Percentiles rank a stretch among this genome's conserved stretches.
Conservation (phyloP, 2,113 vertebrate genomes). For the Hippopotamus amphibius region DNA sequence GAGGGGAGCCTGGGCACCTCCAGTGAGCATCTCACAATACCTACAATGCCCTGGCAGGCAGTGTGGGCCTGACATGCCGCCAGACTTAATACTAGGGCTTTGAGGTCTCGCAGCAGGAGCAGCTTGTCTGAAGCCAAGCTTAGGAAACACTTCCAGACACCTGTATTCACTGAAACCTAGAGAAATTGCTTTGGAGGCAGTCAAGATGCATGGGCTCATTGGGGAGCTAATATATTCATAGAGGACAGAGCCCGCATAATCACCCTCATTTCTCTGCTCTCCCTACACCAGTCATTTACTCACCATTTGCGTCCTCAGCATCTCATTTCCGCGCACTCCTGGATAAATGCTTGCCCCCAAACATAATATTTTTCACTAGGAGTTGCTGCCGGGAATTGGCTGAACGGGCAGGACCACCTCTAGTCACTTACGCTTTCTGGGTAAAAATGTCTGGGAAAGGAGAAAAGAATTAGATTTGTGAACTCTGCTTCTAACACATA, state of each 20-base stretch:
- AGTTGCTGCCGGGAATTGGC: constrained; percentile 67
- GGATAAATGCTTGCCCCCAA: constrained; percentile 73
- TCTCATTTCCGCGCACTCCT: constrained; percentile 55
- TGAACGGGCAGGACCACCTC: constrained; percentile 37
- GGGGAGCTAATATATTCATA: constrained; percentile 72
- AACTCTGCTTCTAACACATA: constrained; percentile 37
- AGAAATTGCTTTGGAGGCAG: constrained; percentile 70
- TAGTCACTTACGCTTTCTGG: constrained; percentile 56
- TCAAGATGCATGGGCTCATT: constrained; percentile 46
- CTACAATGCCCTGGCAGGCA: neutral
- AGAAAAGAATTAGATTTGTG: constrained; percentile 75
- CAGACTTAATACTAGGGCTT: neutral
- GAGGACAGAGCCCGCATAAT: constrained; percentile 61
- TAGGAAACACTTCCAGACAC: constrained; percentile 51
- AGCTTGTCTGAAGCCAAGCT: constrained; percentile 33
- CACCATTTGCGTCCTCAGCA: neutral
- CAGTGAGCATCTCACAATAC: neutral
- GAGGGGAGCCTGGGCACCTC: neutral
- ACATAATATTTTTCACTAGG: constrained; percentile 57
- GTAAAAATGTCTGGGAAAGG: constrained; percentile 40
- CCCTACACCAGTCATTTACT: constrained; percentile 46
- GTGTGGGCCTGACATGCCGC: neutral
- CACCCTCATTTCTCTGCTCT: constrained; percentile 62
- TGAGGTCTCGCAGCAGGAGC: neutral
- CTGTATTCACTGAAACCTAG: constrained; percentile 63